Evolutionary conservation across 2,888 invertebrate genomes (phyloP).

Genomic region (Scaptomyza tumidula): DNA sequence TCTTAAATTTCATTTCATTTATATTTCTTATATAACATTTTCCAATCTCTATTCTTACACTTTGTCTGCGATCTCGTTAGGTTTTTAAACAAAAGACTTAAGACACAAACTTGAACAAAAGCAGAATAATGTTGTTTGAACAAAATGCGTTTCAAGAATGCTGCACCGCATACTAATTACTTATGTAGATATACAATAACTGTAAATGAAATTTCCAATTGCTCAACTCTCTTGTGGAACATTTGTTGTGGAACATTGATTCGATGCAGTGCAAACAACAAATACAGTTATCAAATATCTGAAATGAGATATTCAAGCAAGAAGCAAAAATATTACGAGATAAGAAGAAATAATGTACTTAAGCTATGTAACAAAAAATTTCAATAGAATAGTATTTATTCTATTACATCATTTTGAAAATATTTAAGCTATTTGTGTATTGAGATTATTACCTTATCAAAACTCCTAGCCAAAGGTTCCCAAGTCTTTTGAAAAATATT

Average conservation of each 20-base stretch:
- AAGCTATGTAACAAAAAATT: neutral
- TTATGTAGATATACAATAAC: conserved; percentile 18
- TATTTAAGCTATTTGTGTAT: neutral
- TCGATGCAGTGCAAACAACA: conserved; percentile 6
- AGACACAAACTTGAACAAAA: conserved; percentile 57
- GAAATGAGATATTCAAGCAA: neutral
- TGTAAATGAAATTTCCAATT: conserved; percentile 10
- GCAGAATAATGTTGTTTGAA: conserved; percentile 1
- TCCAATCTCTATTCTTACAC: neutral
- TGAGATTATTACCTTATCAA: neutral
- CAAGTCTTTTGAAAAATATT: neutral
- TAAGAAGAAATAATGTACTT: neutral
- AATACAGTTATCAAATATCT: neutral
- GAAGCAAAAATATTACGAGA: neutral
- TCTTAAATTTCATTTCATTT: too few species aligned
- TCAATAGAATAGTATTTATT: neutral
- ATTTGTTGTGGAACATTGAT: conserved; percentile 5
- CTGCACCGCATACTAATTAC: conserved; percentile 41
- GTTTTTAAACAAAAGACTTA: conserved; percentile 67
- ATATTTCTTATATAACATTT: neutral
- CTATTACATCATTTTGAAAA: neutral
- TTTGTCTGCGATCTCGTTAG: neutral
- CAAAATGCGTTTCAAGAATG: conserved; percentile 7
- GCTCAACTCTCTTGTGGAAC: conserved; percentile 6
- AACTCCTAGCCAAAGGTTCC: neutral